A percentile compares a stretch with the other conserved stretches of the same genome.
Evolutionary conservation across 2,113 vertebrate genomes (phyloP).

Genomic region (Collichthys lucidus): DNA sequence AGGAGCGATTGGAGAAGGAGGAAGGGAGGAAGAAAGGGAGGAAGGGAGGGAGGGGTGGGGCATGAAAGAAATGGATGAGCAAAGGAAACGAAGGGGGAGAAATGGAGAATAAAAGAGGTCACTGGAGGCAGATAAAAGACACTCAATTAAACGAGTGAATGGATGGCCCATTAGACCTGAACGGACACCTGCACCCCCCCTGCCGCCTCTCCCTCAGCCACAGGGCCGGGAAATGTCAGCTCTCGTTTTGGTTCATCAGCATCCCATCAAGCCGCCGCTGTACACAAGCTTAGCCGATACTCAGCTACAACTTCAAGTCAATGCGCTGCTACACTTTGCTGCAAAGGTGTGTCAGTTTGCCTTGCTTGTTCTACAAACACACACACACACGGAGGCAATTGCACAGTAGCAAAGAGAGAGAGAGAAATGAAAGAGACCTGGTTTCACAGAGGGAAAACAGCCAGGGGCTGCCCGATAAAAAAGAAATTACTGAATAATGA

Average conservation of each 20-base stretch:
- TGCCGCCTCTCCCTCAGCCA: slow-evolving; percentile 20
- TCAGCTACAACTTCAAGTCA: slow-evolving; percentile 66
- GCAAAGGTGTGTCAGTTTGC: slow-evolving; percentile 65
- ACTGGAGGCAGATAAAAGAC: slow-evolving; percentile 77
- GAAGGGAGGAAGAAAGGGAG: background rate
- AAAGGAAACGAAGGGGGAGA: slow-evolving; percentile 56
- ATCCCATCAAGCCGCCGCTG: slow-evolving; percentile 64
- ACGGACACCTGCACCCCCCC: slow-evolving; percentile 69
- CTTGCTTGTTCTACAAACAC: slow-evolving; percentile 44
- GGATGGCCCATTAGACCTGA: slow-evolving; percentile 77
- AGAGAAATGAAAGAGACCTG: slow-evolving; percentile 46
- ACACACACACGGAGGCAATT: slow-evolving; percentile 2
- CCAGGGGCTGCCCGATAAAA: slow-evolving; percentile 54
- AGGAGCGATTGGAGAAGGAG: slow-evolving; percentile 9
- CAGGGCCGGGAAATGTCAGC: slow-evolving; percentile 75
- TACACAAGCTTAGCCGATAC: slow-evolving; percentile 64
- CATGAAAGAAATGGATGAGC: slow-evolving; percentile 43
- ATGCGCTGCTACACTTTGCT: slow-evolving; percentile 55
- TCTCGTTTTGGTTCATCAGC: slow-evolving; percentile 71
- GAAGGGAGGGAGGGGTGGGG: background rate
- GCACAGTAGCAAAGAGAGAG: background rate
- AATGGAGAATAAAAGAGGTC: slow-evolving; percentile 77
- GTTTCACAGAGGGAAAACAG: slow-evolving; percentile 56
- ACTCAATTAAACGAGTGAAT: slow-evolving; percentile 80
- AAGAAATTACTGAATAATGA: slow-evolving; percentile 46